Conservation (phyloP, 2,113 vertebrate genomes). For the Psophia crepitans region DNA sequence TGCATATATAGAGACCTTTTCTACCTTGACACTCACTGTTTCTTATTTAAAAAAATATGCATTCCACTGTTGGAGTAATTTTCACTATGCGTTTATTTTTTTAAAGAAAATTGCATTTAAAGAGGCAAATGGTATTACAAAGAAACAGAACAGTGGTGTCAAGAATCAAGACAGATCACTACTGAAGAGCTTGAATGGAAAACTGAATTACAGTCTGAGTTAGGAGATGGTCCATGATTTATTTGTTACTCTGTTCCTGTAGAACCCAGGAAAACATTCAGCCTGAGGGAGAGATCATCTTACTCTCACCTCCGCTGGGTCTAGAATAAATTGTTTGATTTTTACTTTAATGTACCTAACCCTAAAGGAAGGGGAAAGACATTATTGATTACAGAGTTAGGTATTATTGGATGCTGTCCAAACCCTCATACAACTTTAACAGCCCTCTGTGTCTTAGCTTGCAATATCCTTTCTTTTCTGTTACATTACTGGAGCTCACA, state of each 20-base stretch:
- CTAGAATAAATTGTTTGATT: not conserved
- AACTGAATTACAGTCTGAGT: slow-evolving; percentile 25
- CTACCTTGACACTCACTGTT: not conserved
- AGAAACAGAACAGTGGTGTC: not conserved
- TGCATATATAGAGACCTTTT: not conserved
- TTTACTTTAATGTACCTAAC: not conserved
- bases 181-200: not conserved
- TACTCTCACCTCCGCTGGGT: not conserved
- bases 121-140: not conserved
- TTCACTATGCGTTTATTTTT: not conserved
- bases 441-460: not conserved
- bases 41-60: not conserved
- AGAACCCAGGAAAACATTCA: slow-evolving; percentile 14
- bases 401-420: not conserved
- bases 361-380: not conserved
- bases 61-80: not conserved
- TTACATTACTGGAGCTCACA: not conserved
- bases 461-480: not conserved
- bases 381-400: not conserved
- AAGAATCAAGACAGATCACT: not conserved
- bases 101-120: not conserved
- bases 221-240: not conserved
- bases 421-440: not conserved
- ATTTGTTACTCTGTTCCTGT: not conserved
- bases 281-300: not conserved